Percentiles rank a stretch among this genome's conserved stretches.
These are phyloP conservation scores for Diplodus sargus DNA, from an alignment of 2,797 vertebrate species.

Conservation along the genomic window DNA sequence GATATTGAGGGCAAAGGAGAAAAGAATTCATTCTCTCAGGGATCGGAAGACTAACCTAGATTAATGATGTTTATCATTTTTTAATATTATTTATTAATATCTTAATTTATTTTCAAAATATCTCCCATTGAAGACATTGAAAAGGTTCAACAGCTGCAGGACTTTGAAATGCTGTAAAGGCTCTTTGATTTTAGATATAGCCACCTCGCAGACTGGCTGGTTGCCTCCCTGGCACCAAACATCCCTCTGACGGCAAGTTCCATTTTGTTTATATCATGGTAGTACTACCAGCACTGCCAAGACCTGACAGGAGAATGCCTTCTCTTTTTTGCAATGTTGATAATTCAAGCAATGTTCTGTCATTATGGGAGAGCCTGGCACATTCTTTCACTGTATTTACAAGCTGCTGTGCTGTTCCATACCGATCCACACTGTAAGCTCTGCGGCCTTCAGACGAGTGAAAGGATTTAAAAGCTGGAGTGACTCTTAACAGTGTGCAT, in stretches of 20 bases:
- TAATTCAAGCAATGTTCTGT: conserved; percentile 48
- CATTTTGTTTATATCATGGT: conserved; percentile 44
- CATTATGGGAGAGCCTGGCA: conserved; percentile 42
- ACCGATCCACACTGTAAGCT: not conserved
- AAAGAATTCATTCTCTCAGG: conserved; percentile 17
- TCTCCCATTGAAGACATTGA: conserved; percentile 7
- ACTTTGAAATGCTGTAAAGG: conserved; percentile 13
- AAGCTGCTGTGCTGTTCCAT: conserved; percentile 13
- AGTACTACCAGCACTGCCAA: conserved; percentile 49
- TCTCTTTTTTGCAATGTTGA: conserved; percentile 21
- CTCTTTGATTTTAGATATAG: conserved; percentile 31
- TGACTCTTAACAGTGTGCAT: conserved; percentile 21
- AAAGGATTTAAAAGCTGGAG: conserved; percentile 21
- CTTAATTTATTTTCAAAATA: not conserved
- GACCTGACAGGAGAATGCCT: conserved; percentile 25
- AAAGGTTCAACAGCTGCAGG: not conserved
- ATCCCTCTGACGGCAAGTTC: conserved; percentile 30
- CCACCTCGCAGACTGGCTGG: conserved; percentile 3
- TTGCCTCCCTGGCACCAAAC: conserved; percentile 21
- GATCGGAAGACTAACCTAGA: conserved; percentile 8
- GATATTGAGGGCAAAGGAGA: conserved; percentile 21
- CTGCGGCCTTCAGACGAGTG: conserved; percentile 16
- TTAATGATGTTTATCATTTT: conserved; percentile 29
- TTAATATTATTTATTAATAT: conserved; percentile 10
- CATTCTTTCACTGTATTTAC: conserved; percentile 21